Conservation (phyloP, 1,140 invertebrate genomes). For the Pogonognathellus flavescens region DNA sequence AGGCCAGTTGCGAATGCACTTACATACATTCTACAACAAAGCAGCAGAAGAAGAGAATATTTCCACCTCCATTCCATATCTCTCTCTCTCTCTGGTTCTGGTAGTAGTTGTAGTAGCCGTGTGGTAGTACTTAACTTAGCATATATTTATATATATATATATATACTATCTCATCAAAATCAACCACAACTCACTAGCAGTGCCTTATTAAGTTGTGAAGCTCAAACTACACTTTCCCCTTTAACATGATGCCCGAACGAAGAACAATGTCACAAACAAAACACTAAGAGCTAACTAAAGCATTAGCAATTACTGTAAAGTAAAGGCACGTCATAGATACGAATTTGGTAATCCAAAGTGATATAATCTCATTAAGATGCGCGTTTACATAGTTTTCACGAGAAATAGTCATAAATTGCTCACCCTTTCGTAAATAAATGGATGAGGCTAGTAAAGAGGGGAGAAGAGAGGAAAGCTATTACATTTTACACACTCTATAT, state of each 20-base stretch:
- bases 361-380: slow-evolving; percentile 46
- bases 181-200: too few species aligned
- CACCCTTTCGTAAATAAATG: slow-evolving; percentile 6
- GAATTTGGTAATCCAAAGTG: slow-evolving; percentile 9
- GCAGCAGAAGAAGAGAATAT: background rate
- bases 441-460: background rate
- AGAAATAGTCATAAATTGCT: slow-evolving; percentile 39
- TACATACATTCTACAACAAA: background rate
- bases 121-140: background rate
- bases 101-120: too few species aligned
- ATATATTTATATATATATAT: too few species aligned
- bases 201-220: too few species aligned
- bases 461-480: too few species aligned
- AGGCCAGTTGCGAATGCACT: background rate
- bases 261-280: background rate
- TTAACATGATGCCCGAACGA: background rate
- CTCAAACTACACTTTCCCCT: too few species aligned
- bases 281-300: background rate
- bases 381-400: background rate
- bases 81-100: background rate
- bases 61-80: background rate
- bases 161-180: too few species aligned
- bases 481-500: too few species aligned
- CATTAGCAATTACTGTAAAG: slow-evolving; percentile 40
- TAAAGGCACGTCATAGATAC: slow-evolving; percentile 6